Percentiles rank a stretch among this genome's conserved stretches.
phyloP scores from a whole-genome alignment of 1,140 invertebrate genomes.

The Ericerus pela region DNA sequence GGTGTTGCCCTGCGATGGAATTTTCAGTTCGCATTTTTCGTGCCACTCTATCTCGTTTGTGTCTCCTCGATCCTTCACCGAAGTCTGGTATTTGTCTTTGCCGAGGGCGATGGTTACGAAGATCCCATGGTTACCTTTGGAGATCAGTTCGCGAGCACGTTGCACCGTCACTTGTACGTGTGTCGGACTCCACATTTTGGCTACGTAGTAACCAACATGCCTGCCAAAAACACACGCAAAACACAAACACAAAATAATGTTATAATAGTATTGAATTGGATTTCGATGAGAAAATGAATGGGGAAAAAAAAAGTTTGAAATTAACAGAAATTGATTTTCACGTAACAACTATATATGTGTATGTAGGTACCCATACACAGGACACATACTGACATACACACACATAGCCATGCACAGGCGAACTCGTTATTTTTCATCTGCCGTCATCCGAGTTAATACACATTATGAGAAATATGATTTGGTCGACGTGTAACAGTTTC shows the following conservation, averaged over 20 bases:
- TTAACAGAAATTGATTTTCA: no score
- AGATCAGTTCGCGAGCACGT: conserved; percentile 50
- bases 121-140: conserved; percentile 80
- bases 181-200: conserved; percentile 68
- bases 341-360: no score
- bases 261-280: no score
- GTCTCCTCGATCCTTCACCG: conserved; percentile 81
- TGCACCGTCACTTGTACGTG: conserved; percentile 74
- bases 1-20: conserved; percentile 74
- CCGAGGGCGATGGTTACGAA: conserved; percentile 87
- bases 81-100: conserved; percentile 92
- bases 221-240: not conserved
- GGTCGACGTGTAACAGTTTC: no score
- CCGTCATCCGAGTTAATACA: no score
- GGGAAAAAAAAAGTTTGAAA: no score
- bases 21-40: conserved; percentile 88
- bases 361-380: no score
- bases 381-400: no score
- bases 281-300: no score
- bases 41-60: conserved; percentile 73
- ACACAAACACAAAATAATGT: not conserved
- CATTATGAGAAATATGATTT: no score
- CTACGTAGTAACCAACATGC: not conserved
- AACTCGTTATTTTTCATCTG: no score
- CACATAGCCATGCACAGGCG: no score